Percentiles rank a stretch among this genome's conserved stretches.
Conservation (phyloP, 1,140 invertebrate genomes). For the Riptortus pedestris region DNA sequence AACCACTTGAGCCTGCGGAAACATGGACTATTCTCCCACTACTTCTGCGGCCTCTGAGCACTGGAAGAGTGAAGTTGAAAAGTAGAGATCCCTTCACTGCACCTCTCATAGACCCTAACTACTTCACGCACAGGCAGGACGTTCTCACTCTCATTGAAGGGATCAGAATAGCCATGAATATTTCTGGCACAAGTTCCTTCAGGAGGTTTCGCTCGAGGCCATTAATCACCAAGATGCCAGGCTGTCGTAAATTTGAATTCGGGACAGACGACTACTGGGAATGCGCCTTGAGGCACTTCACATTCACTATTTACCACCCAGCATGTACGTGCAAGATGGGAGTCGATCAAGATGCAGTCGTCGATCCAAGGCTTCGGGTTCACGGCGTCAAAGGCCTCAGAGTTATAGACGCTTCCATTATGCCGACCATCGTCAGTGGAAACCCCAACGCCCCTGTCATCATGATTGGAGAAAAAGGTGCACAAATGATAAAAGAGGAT, state of each 20-base stretch:
- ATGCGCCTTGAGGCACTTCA: slow-evolving; percentile 68
- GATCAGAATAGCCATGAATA: slow-evolving; percentile 66
- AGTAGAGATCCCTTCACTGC: slow-evolving; percentile 66
- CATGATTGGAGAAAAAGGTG: slow-evolving; percentile 70
- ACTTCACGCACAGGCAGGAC: slow-evolving; percentile 71
- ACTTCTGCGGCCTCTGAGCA: slow-evolving; percentile 68
- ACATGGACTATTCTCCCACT: slow-evolving; percentile 75
- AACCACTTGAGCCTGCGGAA: slow-evolving; percentile 62
- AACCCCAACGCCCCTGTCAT: slow-evolving; percentile 68
- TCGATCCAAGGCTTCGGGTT: slow-evolving; percentile 63
- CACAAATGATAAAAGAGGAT: slow-evolving; percentile 69
- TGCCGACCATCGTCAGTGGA: slow-evolving; percentile 69
- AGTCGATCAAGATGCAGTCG: slow-evolving; percentile 60
- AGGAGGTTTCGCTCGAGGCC: slow-evolving; percentile 66
- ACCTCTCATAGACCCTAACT: slow-evolving; percentile 85
- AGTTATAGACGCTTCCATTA: slow-evolving; percentile 66
- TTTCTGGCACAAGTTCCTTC: slow-evolving; percentile 68
- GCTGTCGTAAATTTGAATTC: slow-evolving; percentile 51
- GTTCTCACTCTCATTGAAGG: slow-evolving; percentile 64
- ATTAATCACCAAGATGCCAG: slow-evolving; percentile 66
- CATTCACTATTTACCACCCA: slow-evolving; percentile 77
- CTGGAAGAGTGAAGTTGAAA: slow-evolving; percentile 65
- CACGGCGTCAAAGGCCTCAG: slow-evolving; percentile 59
- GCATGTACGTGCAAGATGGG: slow-evolving; percentile 82
- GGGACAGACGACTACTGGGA: slow-evolving; percentile 76